Evolutionary conservation across 2,888 invertebrate genomes (phyloP).

Genomic region (Eupithecia abbreviata): DNA sequence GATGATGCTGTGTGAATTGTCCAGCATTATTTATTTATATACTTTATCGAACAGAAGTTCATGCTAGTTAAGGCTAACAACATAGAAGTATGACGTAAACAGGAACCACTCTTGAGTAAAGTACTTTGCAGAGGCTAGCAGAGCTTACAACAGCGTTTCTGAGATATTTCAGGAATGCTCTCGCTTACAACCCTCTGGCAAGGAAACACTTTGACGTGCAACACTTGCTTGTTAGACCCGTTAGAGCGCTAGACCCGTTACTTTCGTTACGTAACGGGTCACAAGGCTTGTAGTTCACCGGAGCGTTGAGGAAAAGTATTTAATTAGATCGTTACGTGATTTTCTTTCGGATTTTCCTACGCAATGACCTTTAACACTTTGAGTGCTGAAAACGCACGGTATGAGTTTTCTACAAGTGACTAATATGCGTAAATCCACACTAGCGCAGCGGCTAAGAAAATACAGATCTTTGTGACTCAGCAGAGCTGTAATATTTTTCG

Average conservation of each 20-base stretch:
- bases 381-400: too few relatives aligned
- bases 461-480: too few relatives aligned
- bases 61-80: not conserved
- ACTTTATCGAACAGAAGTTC: too few relatives aligned
- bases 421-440: too few relatives aligned
- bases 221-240: slow-evolving; percentile 21
- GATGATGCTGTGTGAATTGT: too few relatives aligned
- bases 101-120: not conserved
- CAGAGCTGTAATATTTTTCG: too few relatives aligned
- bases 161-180: slow-evolving; percentile 18
- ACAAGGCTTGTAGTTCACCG: slow-evolving; percentile 1
- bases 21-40: too few relatives aligned
- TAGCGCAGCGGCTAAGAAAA: too few relatives aligned
- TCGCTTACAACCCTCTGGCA: slow-evolving; percentile 33
- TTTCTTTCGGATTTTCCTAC: not conserved
- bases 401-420: too few relatives aligned
- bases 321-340: slow-evolving; percentile 5
- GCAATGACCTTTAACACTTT: not conserved
- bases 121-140: not conserved
- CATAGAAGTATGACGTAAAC: not conserved
- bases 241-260: slow-evolving; percentile 17
- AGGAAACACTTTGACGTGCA: slow-evolving; percentile 47
- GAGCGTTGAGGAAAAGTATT: slow-evolving; percentile 3
- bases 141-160: not conserved
- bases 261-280: slow-evolving; percentile 7